These are phyloP conservation scores for Thinocorus orbignyianus DNA, from an alignment of 2,113 vertebrate species.

Conservation along the genomic window DNA sequence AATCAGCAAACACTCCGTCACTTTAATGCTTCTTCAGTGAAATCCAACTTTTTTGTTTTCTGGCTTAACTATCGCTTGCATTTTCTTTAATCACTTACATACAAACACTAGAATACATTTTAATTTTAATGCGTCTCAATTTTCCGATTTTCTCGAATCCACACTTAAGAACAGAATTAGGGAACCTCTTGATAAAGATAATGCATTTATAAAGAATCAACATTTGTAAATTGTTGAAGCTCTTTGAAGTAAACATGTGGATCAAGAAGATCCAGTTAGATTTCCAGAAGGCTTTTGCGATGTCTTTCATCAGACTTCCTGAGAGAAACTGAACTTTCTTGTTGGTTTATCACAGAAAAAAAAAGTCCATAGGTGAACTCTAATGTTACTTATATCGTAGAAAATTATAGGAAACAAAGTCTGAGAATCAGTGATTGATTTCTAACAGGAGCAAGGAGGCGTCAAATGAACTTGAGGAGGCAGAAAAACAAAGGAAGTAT, in stretches of 20 bases:
- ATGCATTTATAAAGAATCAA: not conserved
- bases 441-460: not conserved
- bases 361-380: not conserved
- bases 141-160: not conserved
- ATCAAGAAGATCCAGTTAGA: not conserved
- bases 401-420: not conserved
- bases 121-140: not conserved
- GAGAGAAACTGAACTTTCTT: not conserved
- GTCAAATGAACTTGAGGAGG: not conserved
- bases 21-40: conserved; percentile 50
- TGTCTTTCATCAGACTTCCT: not conserved
- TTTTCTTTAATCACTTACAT: not conserved
- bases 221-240: not conserved
- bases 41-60: conserved; percentile 31
- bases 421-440: not conserved
- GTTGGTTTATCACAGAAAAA: not conserved
- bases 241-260: not conserved
- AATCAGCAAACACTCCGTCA: conserved; percentile 62
- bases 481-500: not conserved
- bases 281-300: not conserved
- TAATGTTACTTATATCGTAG: not conserved
- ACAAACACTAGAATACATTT: not conserved
- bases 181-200: not conserved
- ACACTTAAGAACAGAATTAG: not conserved
- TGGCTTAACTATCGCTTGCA: not conserved